Base-by-base conservation (phyloP, 2,888 invertebrate species). In the Pachymerium ferrugineum region DNA sequence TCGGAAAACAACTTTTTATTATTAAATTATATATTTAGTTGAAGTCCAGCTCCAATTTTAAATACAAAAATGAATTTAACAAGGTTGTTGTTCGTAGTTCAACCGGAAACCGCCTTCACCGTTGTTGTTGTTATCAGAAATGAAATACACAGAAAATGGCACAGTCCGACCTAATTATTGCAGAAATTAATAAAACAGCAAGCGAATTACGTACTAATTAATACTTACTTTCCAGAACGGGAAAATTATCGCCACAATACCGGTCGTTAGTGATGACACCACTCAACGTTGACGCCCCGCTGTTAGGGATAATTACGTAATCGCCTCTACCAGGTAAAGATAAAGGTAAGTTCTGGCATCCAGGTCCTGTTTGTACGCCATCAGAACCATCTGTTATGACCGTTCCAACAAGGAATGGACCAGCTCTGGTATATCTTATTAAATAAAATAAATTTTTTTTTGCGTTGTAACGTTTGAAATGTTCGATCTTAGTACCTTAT, bases 401-500 rank as follows among this genome's bases (percentile, higher is more conserved):
- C 6, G 54, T 72, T 10, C 72, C 72, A 12, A 54, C 16, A 47
- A 72, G 25, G 16, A 72, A 72, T 8, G 54, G 54, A 1, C 72
- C 72, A n/a, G 47, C 72, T 30, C 62, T 25, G 8, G 54, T 10
- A 54, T 54, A 72, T 29, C 72, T 72, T 12, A n/a, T 1, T 14
- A 54, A 72, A 28, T 10, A 25, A 62, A 25, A 4, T 12, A 31
- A 4, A 10, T 68, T 31, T 29, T n/a, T 25, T 8, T 16, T 28
- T n/a, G n/a, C n/a, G n/a, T n/a, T n/a, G n/a, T n/a, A n/a, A n/a
- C n/a, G n/a, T n/a, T n/a, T n/a, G n/a, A n/a, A n/a, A n/a, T n/a
- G n/a, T 62, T 16, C 8, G 16, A 8, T 62, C n/a, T n/a, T n/a
- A n/a, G n/a, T 54, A 91, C 0, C 88, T 88, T 14, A 90, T 83